phyloP scores from a whole-genome alignment of 2,888 invertebrate species.

The Acrobasis consociella region DNA sequence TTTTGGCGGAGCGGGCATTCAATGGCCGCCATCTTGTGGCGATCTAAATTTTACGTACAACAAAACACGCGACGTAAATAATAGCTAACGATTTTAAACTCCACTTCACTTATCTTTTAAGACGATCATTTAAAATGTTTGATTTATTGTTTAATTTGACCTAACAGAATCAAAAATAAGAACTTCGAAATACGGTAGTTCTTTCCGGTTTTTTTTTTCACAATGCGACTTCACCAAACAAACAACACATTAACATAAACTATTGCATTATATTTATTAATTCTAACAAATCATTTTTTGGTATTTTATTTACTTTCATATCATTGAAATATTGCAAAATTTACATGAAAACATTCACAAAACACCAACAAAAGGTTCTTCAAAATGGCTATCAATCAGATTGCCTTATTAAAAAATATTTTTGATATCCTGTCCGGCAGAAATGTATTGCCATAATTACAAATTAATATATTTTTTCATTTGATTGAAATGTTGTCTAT shows the following conservation, averaged over 20 bases:
- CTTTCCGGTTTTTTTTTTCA: constrained; percentile 75
- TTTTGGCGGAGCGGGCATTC: constrained; percentile 80
- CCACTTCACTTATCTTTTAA: constrained; percentile 36
- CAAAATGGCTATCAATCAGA: constrained; percentile 82
- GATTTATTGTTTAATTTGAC: constrained; percentile 40
- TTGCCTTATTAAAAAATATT: constrained; percentile 76
- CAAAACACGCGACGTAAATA: constrained; percentile 79
- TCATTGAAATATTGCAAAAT: constrained; percentile 62
- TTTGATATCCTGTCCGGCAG: constrained; percentile 75
- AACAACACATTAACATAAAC: constrained; percentile 54
- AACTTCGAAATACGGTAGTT: constrained; percentile 59
- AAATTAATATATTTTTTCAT: constrained; percentile 43
- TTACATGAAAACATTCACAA: constrained; percentile 81
- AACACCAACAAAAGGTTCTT: constrained; percentile 83
- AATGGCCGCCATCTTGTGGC: constrained; percentile 82
- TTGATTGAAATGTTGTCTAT: constrained; percentile 48
- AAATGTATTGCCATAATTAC: constrained; percentile 74
- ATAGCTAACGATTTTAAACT: constrained; percentile 42
- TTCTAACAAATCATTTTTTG: constrained; percentile 38
- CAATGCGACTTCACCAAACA: constrained; percentile 67
- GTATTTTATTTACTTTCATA: constrained; percentile 45
- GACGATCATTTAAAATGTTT: constrained; percentile 40
- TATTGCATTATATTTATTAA: constrained; percentile 43
- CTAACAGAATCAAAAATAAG: constrained; percentile 43
- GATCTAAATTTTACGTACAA: constrained; percentile 79